Conservation (phyloP, 2,797 vertebrate genomes). For the Pipistrellus pipistrellus region DNA sequence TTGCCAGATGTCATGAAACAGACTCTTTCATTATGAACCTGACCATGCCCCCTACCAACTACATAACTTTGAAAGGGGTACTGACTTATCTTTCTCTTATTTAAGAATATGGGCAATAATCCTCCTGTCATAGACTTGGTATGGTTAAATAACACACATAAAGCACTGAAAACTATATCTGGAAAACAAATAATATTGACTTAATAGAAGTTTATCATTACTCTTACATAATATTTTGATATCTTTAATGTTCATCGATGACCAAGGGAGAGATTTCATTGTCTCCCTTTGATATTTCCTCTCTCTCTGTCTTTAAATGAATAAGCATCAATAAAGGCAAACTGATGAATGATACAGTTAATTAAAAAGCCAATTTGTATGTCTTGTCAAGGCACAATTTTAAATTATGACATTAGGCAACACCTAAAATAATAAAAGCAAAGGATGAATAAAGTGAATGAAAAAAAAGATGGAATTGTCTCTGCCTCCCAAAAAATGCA, state of each 20-base stretch:
- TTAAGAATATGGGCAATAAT: neutral
- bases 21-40: neutral
- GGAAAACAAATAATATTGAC: neutral
- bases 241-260: neutral
- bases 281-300: neutral
- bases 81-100: neutral
- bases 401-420: neutral
- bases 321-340: conserved; percentile 11
- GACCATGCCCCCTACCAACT: neutral
- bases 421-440: neutral
- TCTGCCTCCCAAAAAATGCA: neutral
- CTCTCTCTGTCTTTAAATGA: neutral
- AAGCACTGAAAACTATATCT: neutral
- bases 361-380: neutral
- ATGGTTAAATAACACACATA: neutral
- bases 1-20: neutral
- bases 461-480: conserved; percentile 14
- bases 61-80: neutral
- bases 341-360: neutral
- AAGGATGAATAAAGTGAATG: neutral
- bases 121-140: neutral
- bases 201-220: neutral
- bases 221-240: neutral
- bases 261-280: neutral
- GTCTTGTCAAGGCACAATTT: neutral